A percentile compares a stretch with the other conserved stretches of the same genome.
Evolutionary conservation across 2,113 vertebrate genomes (phyloP).

Genomic region (Rhinolophus ferrumequinum): DNA sequence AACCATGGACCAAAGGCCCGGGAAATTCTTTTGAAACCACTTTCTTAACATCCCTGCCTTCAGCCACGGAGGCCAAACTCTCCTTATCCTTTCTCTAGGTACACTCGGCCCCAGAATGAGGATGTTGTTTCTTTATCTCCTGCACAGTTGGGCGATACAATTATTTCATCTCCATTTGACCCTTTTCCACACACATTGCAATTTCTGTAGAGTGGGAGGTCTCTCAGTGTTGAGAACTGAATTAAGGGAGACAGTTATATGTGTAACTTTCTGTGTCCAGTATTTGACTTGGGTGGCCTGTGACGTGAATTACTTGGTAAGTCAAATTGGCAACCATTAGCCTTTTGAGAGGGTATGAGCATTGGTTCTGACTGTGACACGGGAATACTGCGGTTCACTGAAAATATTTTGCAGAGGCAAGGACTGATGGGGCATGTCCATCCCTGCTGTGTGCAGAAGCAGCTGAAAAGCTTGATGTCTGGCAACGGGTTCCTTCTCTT

Average conservation of each 20-base stretch:
- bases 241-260: not conserved
- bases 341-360: not conserved
- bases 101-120: fast-evolving
- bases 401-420: not conserved
- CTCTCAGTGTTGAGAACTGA: not conserved
- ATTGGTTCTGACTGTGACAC: not conserved
- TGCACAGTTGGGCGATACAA: fast-evolving
- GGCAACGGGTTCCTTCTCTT: not conserved
- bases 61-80: fast-evolving
- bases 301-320: not conserved
- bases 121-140: too few relatives aligned
- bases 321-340: too few relatives aligned
- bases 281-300: too few relatives aligned
- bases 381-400: not conserved
- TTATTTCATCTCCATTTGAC: not conserved
- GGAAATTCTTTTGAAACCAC: not conserved
- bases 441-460: fast-evolving
- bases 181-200: not conserved
- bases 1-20: fast-evolving
- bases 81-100: fast-evolving
- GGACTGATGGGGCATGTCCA: fast-evolving
- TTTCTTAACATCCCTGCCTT: not conserved
- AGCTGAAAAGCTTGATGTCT: fast-evolving
- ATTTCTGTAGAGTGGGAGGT: not conserved
- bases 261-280: not conserved